Evolutionary conservation across 1,140 invertebrate genomes (phyloP).

Genomic region (Dermatophagoides farinae): DNA sequence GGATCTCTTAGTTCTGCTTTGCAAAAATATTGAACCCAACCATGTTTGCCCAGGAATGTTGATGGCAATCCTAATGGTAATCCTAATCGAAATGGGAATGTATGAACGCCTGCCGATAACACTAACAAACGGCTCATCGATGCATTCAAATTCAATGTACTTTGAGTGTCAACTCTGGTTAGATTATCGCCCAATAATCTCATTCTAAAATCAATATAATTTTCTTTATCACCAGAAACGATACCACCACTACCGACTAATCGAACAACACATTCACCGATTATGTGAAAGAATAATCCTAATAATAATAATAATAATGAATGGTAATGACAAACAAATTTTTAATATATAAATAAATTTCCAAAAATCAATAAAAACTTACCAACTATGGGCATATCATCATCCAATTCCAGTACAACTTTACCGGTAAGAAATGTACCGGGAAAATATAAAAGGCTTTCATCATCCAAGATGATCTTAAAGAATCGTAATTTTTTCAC

Average conservation of each 20-base stretch:
- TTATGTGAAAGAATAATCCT: conserved; percentile 78
- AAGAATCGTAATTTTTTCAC: conserved; percentile 61
- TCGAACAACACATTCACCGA: conserved; percentile 72
- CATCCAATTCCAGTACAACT: conserved; percentile 72
- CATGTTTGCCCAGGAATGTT: conserved; percentile 77
- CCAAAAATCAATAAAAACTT: conserved; percentile 25
- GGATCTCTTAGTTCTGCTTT: conserved; percentile 71
- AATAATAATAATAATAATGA: too few species aligned
- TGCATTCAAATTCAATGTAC: conserved; percentile 7
- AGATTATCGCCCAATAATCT: conserved; percentile 52
- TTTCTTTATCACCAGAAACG: conserved; percentile 60
- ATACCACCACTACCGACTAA: conserved; percentile 55
- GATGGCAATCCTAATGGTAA: conserved; percentile 70
- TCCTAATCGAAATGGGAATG: conserved; percentile 81
- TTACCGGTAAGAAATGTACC: conserved; percentile 69
- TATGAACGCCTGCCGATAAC: conserved; percentile 79
- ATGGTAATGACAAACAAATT: conserved; percentile 21
- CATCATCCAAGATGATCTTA: conserved; percentile 78
- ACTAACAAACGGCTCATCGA: conserved; percentile 24
- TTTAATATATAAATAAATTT: neutral
- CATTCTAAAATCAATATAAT: conserved; percentile 88
- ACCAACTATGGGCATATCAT: conserved; percentile 70
- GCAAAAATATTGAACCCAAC: conserved; percentile 87
- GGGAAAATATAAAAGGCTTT: conserved; percentile 71
- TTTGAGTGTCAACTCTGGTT: conserved; percentile 13